Base-by-base conservation (phyloP, 1,140 invertebrate species). In the Capitella teleta region DNA sequence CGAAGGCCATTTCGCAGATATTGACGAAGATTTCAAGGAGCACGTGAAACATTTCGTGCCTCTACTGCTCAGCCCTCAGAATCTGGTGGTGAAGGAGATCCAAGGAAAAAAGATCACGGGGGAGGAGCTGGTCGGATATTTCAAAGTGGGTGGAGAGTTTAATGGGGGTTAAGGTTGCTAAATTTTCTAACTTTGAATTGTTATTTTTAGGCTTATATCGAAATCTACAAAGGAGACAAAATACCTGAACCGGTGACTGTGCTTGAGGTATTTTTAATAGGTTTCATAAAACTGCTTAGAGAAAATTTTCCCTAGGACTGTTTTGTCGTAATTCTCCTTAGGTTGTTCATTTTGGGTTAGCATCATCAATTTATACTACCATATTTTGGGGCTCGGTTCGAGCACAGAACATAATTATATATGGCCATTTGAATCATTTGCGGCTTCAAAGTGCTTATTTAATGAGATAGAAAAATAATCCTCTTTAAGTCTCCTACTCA, bases 211-310 rank as follows among this genome's bases (percentile, higher is more conserved):
- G 86, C 88, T 30, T 98, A 98, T 65, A 92, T 95, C 70, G 85
- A 86, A 68, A 92, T 98, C 55, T 98, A 94, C 72, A 66, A 89
- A 68, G 92, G 92, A 21, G 90, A 96, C 68, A 90, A 96, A 62
- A 73, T 99, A 49, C 95, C 95, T 0, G 93, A 98, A 75, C 95
- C 95, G 4, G 98, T 98, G 75, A 93, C 92, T 49, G 96, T 99
- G 90, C 79, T 98, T 52, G 84, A 90, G 69, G 88, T 91, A n/a
- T n/a, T n/a, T n/a, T n/a, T n/a, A 68, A n/a, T n/a, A 77, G 78
- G n/a, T n/a, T n/a, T n/a, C n/a, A n/a, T n/a, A n/a, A n/a, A n/a
- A n/a, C n/a, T n/a, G n/a, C n/a, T n/a, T n/a, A n/a, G n/a, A n/a
- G n/a, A n/a, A n/a, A n/a, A n/a, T n/a, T n/a, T n/a, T n/a, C n/a